A percentile compares a stretch with the other conserved stretches of the same genome.
phyloP scores from a whole-genome alignment of 2,113 vertebrate genomes.

The Crocuta crocuta region DNA sequence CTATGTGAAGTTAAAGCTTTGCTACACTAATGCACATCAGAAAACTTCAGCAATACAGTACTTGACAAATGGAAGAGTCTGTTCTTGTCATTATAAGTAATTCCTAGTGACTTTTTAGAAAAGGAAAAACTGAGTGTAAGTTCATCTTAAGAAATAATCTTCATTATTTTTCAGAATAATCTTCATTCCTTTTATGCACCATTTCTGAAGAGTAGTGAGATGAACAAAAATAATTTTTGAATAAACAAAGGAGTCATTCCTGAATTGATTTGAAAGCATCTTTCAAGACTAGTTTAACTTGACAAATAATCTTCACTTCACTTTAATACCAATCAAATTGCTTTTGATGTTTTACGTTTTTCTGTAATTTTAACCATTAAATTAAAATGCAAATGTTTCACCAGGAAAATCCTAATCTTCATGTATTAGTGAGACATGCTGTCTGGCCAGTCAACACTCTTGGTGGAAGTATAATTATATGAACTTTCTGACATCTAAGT shows the following conservation, averaged over 20 bases:
- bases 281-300: conserved; percentile 7
- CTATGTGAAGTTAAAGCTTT: neutral
- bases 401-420: neutral
- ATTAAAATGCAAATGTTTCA: neutral
- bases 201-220: neutral
- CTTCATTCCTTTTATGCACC: neutral
- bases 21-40: neutral
- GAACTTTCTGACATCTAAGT: neutral
- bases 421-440: neutral
- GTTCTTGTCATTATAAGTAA: neutral
- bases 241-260: neutral
- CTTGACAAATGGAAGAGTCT: neutral
- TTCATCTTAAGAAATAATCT: neutral
- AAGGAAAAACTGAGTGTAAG: neutral
- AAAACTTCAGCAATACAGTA: neutral
- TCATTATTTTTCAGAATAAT: neutral
- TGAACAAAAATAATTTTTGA: neutral
- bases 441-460: neutral
- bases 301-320: conserved; percentile 30
- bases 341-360: conserved; percentile 16
- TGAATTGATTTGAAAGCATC: conserved; percentile 61
- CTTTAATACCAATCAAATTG: neutral
- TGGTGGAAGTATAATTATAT: neutral
- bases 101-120: neutral
- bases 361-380: conserved; percentile 4